phyloP scores from a whole-genome alignment of 2,888 invertebrate species.

The Eudemis profundana region DNA sequence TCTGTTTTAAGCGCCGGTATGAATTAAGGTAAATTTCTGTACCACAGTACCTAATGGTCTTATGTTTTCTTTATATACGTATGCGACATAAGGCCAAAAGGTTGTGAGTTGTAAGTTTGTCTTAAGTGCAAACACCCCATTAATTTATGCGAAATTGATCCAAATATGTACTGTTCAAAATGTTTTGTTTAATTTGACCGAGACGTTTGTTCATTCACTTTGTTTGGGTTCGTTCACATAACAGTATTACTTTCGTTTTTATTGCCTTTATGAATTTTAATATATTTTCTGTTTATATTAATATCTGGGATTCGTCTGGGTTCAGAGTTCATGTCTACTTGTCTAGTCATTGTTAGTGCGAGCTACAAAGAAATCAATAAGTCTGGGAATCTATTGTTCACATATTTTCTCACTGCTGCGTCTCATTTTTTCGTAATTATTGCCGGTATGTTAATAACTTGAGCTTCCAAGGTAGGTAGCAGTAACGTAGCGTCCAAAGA shows the following conservation, averaged over 20 bases:
- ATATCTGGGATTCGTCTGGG: slow-evolving; percentile 10
- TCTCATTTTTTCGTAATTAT: slow-evolving; percentile 40
- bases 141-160: slow-evolving; percentile 10
- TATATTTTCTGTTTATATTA: slow-evolving; percentile 12
- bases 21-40: slow-evolving; percentile 17
- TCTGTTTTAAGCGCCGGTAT: slow-evolving; percentile 31
- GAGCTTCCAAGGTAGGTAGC: slow-evolving; percentile 22
- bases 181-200: slow-evolving; percentile 2
- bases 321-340: slow-evolving; percentile 30
- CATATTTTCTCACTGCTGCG: slow-evolving; percentile 35
- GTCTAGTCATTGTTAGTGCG: slow-evolving; percentile 17
- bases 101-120: not conserved
- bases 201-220: slow-evolving; percentile 27
- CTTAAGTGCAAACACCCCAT: slow-evolving; percentile 8
- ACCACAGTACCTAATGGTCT: slow-evolving; percentile 9
- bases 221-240: slow-evolving; percentile 33
- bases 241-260: slow-evolving; percentile 35
- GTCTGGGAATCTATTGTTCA: slow-evolving; percentile 42
- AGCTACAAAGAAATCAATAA: slow-evolving; percentile 40
- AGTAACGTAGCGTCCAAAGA: too few species aligned
- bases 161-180: slow-evolving; percentile 29
- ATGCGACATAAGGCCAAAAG: not conserved
- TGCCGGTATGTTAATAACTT: slow-evolving; percentile 12
- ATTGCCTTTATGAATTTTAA: slow-evolving; percentile 31
- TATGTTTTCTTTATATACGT: not conserved